Evolutionary conservation across 1,140 invertebrate genomes (phyloP).

Genomic region (Apis cerana): DNA sequence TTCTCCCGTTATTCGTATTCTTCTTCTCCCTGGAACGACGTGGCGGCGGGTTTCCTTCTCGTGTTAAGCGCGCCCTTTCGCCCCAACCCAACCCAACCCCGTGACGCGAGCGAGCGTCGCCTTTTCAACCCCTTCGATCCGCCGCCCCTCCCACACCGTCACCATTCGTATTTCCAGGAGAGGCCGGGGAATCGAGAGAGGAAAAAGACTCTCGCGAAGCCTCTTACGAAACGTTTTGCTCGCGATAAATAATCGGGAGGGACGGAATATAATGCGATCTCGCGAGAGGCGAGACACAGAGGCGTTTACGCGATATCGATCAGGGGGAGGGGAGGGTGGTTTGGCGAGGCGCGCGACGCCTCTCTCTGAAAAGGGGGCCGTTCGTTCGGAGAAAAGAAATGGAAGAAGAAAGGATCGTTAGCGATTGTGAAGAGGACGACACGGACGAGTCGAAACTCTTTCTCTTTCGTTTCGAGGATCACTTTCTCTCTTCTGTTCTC

Average conservation of each 20-base stretch:
- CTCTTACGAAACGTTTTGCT: neutral
- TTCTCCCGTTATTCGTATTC: neutral
- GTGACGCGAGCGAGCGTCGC: constrained; percentile 28
- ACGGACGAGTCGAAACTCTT: neutral
- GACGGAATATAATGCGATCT: neutral
- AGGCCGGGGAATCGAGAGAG: neutral
- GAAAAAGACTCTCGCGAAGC: neutral
- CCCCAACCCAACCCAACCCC: neutral
- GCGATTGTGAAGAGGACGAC: constrained; percentile 14
- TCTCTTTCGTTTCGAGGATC: constrained; percentile 27
- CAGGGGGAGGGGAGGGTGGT: neutral
- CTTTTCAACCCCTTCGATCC: neutral
- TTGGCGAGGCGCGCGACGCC: neutral
- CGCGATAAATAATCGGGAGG: constrained; percentile 52
- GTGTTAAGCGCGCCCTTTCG: constrained; percentile 51
- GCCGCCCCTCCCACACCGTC: neutral
- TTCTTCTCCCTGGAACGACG: neutral
- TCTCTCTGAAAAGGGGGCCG: neutral
- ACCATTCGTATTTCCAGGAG: neutral
- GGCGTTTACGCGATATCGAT: constrained; percentile 28
- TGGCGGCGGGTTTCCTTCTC: constrained; percentile 42
- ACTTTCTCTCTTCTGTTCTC: neutral
- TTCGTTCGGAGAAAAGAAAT: constrained; percentile 1
- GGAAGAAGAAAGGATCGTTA: constrained; percentile 40
- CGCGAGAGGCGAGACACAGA: constrained; percentile 18